phyloP scores from a whole-genome alignment of 2,113 vertebrate genomes.

The Thunnus maccoyii region DNA sequence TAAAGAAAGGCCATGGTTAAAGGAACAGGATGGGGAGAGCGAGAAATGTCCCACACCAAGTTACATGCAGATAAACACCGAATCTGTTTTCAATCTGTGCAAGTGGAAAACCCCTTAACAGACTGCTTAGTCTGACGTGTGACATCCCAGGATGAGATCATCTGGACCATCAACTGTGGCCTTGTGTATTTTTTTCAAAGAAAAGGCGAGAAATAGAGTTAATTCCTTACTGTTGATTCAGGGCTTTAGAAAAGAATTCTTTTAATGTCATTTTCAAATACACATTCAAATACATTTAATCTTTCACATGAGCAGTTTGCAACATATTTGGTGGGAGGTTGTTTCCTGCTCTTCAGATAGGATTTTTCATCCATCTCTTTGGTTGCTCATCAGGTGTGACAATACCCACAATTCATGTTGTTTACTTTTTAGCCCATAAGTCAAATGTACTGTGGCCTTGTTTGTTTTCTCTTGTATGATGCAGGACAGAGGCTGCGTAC shows the following conservation, averaged over 20 bases:
- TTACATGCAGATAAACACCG: conserved; percentile 10
- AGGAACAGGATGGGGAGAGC: neutral
- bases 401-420: neutral
- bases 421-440: neutral
- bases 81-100: conserved; percentile 37
- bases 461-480: neutral
- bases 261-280: neutral
- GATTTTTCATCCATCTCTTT: no score
- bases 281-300: neutral
- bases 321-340: neutral
- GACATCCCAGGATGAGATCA: conserved; percentile 39
- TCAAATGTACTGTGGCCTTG: neutral
- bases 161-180: conserved; percentile 5
- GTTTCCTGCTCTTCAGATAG: no score
- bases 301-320: neutral
- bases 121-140: conserved; percentile 6
- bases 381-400: no score
- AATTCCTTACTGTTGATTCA: neutral
- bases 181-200: neutral
- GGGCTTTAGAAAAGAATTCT: no score
- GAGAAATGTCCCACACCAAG: neutral
- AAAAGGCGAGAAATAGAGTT: neutral
- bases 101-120: conserved; percentile 46
- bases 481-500: neutral
- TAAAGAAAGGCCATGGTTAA: no score